Evolutionary conservation across 2,888 invertebrate genomes (phyloP).

Genomic region (Phytoseiulus persimilis): DNA sequence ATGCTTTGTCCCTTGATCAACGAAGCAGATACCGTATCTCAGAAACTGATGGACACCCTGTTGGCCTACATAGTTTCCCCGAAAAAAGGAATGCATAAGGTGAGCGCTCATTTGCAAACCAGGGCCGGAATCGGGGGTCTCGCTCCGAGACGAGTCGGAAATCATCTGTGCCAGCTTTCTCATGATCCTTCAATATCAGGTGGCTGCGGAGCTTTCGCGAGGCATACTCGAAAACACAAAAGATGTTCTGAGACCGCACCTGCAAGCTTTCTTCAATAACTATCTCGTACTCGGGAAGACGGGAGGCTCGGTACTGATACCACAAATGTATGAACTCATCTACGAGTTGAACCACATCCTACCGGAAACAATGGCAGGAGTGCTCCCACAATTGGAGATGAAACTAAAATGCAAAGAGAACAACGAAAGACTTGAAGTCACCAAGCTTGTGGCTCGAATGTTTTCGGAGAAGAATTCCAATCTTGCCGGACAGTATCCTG

Average conservation of each 20-base stretch:
- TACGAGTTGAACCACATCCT: constrained; percentile 91
- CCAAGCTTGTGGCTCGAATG: constrained; percentile 74
- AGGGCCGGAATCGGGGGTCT: no score
- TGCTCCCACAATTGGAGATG: constrained; percentile 83
- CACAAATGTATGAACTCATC: constrained; percentile 74
- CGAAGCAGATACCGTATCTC: constrained; percentile 88
- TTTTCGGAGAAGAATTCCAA: constrained; percentile 88
- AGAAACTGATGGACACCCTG: constrained; percentile 85
- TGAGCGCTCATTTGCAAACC: no score
- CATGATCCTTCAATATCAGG: background rate
- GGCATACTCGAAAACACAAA: constrained; percentile 83
- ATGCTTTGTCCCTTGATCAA: constrained; percentile 86
- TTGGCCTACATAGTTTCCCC: constrained; percentile 90
- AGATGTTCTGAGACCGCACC: constrained; percentile 80
- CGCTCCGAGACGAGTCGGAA: no score
- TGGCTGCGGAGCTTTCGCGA: constrained; percentile 60
- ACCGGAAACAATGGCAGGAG: constrained; percentile 72
- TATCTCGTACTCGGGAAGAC: constrained; percentile 84
- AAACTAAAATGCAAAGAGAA: constrained; percentile 74
- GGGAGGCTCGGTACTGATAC: constrained; percentile 41
- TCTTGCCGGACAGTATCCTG: constrained; percentile 72
- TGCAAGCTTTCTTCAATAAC: constrained; percentile 80
- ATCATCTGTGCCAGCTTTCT: no score
- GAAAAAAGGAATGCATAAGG: constrained; percentile 49
- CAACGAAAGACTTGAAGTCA: constrained; percentile 65